Evolutionary conservation across 2,797 vertebrate species (phyloP).

Genomic region (Rhynchotus rufescens): DNA sequence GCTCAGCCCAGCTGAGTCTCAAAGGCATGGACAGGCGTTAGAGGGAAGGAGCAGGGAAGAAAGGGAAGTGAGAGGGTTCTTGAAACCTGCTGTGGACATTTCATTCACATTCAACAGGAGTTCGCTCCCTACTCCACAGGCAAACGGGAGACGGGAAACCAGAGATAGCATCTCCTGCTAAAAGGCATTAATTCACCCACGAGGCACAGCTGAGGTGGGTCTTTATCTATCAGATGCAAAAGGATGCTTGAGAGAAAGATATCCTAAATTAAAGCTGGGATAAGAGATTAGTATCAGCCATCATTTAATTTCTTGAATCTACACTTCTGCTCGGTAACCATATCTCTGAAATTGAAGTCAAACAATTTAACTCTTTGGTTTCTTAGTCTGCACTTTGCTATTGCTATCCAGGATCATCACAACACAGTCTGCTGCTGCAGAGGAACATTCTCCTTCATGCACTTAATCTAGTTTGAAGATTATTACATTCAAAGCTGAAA

Average conservation of each 20-base stretch:
- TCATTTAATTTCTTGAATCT: constrained; percentile 9
- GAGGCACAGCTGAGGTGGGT: not conserved
- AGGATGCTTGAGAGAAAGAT: not conserved
- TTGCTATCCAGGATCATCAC: not conserved
- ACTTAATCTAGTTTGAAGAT: not conserved
- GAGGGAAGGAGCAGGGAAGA: not conserved
- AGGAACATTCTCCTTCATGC: constrained; percentile 5
- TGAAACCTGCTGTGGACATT: not conserved
- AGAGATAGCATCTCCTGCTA: not conserved
- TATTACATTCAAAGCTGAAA: not conserved
- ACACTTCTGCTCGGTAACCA: not conserved
- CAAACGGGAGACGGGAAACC: not conserved
- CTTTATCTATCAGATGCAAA: constrained; percentile 16
- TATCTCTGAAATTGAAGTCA: not conserved
- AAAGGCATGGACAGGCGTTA: not conserved
- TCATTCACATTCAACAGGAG: not conserved
- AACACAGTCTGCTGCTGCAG: not conserved
- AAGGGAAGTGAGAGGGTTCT: not conserved
- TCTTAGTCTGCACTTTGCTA: not conserved
- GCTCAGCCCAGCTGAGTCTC: not conserved
- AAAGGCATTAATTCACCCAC: not conserved
- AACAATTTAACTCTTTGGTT: not conserved
- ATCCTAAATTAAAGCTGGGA: not conserved
- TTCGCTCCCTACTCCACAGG: rapidly evolving
- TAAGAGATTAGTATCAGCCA: not conserved